Evolutionary conservation across 2,113 vertebrate species (phyloP).

Genomic region (Morone chrysops): DNA sequence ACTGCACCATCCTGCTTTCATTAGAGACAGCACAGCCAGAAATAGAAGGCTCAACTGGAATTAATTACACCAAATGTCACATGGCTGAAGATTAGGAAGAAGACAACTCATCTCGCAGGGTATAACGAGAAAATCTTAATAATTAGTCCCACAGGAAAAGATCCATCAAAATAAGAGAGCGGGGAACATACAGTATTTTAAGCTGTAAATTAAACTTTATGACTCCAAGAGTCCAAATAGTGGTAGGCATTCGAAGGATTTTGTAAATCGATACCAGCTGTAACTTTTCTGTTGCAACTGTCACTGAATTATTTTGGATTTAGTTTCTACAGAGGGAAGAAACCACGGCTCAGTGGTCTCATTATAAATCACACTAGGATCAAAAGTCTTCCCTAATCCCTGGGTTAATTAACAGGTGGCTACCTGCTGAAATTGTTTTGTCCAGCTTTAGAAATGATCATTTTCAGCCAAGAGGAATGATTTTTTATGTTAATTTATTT

Average conservation of each 20-base stretch:
- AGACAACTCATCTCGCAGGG: slow-evolving; percentile 67
- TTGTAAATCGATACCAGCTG: not conserved
- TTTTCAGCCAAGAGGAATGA: not conserved
- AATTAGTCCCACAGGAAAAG: slow-evolving; percentile 76
- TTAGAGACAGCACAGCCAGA: slow-evolving; percentile 68
- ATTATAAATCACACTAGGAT: slow-evolving; percentile 27
- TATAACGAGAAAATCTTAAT: slow-evolving; percentile 72
- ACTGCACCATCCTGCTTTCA: slow-evolving; percentile 60
- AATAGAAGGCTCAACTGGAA: slow-evolving; percentile 81
- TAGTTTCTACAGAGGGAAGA: not conserved
- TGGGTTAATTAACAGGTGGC: slow-evolving; percentile 17
- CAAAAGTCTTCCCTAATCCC: slow-evolving; percentile 18
- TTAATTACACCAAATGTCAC: slow-evolving; percentile 83
- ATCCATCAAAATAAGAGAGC: slow-evolving; percentile 53
- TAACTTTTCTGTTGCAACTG: slow-evolving; percentile 13
- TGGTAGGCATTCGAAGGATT: slow-evolving; percentile 8
- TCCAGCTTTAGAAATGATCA: not conserved
- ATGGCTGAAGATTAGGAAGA: slow-evolving; percentile 74
- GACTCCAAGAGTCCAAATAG: not conserved
- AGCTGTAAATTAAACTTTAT: slow-evolving; percentile 24
- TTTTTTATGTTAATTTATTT: not conserved
- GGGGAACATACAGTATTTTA: slow-evolving; percentile 21
- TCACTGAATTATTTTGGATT: slow-evolving; percentile 29
- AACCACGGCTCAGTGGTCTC: not conserved
- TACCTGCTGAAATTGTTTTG: not conserved